Evolutionary conservation across 2,113 vertebrate genomes (phyloP).

Genomic region (Megaptera novaeangliae): DNA sequence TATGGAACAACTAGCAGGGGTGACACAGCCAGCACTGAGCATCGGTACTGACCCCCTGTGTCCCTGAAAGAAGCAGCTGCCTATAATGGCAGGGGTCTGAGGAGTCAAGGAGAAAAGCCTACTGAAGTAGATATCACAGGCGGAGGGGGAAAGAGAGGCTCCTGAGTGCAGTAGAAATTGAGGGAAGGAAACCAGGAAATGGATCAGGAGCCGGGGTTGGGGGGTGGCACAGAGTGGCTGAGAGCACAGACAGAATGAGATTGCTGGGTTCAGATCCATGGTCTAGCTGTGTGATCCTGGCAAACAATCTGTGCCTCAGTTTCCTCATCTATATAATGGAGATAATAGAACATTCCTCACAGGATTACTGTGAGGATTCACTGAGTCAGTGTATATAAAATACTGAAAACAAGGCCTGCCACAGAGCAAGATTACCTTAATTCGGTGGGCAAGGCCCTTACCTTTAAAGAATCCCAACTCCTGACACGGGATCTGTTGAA

Average conservation of each 20-base stretch:
- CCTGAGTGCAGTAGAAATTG: neutral
- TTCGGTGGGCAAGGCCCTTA: neutral
- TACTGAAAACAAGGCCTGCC: neutral
- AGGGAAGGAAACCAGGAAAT: neutral
- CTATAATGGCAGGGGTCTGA: neutral
- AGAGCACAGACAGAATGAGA: neutral
- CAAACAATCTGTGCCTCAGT: neutral
- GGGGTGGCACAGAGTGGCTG: too few species aligned
- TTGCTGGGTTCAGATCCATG: neutral
- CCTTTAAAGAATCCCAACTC: neutral
- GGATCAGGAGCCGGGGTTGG: neutral
- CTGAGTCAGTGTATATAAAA: neutral
- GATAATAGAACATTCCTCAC: neutral
- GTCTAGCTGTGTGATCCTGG: neutral
- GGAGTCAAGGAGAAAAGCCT: neutral
- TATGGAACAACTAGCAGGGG: rapidly evolving
- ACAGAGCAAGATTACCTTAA: neutral
- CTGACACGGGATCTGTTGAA: neutral
- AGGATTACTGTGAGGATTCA: neutral
- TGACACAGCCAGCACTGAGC: rapidly evolving
- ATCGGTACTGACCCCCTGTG: rapidly evolving
- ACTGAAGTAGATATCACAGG: neutral
- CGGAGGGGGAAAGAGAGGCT: neutral
- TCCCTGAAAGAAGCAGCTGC: neutral
- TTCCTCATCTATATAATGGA: neutral